phyloP scores from a whole-genome alignment of 2,797 vertebrate species.

The Melanogrammus aeglefinus region DNA sequence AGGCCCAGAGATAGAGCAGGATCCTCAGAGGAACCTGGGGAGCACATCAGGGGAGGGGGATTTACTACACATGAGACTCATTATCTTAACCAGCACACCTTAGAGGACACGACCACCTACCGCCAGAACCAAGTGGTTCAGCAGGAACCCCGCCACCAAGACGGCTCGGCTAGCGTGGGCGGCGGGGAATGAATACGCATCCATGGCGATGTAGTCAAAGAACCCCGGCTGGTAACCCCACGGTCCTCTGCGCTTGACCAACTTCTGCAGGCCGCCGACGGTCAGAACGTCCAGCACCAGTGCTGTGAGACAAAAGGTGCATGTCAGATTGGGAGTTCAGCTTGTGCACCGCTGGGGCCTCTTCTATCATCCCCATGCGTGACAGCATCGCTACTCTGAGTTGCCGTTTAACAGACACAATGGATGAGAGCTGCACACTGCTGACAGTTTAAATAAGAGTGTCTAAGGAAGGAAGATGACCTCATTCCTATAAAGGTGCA shows the following conservation, averaged over 20 bases:
- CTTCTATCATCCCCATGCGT: not conserved
- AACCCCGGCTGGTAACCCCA: constrained; percentile 79
- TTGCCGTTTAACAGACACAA: not conserved
- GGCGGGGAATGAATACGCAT: constrained; percentile 86
- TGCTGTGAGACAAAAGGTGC: not conserved
- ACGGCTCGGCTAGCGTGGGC: constrained; percentile 85
- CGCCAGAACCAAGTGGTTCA: constrained; percentile 89
- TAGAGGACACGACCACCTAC: constrained; percentile 42
- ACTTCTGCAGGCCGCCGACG: constrained; percentile 76
- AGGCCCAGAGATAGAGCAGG: constrained; percentile 87
- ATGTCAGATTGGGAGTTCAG: not conserved
- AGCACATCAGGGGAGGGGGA: not conserved
- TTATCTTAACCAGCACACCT: not conserved
- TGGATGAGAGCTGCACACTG: not conserved
- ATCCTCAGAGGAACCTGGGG: constrained; percentile 81
- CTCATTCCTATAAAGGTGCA: not conserved
- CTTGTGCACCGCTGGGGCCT: not conserved
- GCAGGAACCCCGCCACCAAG: constrained; percentile 91
- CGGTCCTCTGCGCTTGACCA: constrained; percentile 83
- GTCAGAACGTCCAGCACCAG: not conserved
- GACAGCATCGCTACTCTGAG: not conserved
- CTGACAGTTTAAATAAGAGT: not conserved
- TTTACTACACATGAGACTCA: too few relatives aligned
- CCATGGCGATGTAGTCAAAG: constrained; percentile 88
- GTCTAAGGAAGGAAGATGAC: not conserved